Evolutionary conservation across 2,797 vertebrate species (phyloP), one percentile per base, ranked within the genome.

Genomic region (Sebastes goodei): DNA sequence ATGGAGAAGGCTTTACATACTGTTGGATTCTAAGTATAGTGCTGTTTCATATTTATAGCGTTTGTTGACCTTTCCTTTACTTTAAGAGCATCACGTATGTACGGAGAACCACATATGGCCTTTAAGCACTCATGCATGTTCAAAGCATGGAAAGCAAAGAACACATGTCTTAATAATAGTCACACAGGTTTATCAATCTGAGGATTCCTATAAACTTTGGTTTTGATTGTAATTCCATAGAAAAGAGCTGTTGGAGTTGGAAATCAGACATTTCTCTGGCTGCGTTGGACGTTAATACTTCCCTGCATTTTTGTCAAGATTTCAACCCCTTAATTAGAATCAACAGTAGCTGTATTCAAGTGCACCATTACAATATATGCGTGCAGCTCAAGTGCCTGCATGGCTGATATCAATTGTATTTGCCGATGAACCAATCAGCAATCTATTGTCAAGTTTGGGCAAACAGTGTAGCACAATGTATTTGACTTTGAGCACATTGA

Each of bases 311-410:
- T 21, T 27, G n/a, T 62, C 29, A 67, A 55, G 10, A 27, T 72
- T 62, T 73, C 77, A 65, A 68, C 57, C 77, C 29, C 60, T 56
- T 20, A 68, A 64, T 77, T 80, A 77, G 10, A 75, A 82, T 85
- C 63, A 80, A 49, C 71, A 46, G 21, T 9, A 46, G 64, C 49
- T 55, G 52, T 52, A 15, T 38, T 76, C 38, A 71, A 71, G 35
- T 62, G 71, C 27, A 42, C 11, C 10, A n/a, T 38, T 60, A 12
- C 66, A 25, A 74, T 60, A 65, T 8, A 60, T 23, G 10, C 63
- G 30, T 33, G n/a, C 49, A 53, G 35, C 27, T 76, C 35, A 30
- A 38, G 11, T 52, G n/a, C 29, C 72, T 33, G 65, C 29, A 5
- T 56, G 38, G 32, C 38, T 1, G 15, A 57, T 23, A 6, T 27